A percentile compares a stretch with the other conserved stretches of the same genome.
These are phyloP conservation scores for Lasioglossum oenotherae DNA, from an alignment of 2,888 invertebrate genomes.

Conservation along the genomic window DNA sequence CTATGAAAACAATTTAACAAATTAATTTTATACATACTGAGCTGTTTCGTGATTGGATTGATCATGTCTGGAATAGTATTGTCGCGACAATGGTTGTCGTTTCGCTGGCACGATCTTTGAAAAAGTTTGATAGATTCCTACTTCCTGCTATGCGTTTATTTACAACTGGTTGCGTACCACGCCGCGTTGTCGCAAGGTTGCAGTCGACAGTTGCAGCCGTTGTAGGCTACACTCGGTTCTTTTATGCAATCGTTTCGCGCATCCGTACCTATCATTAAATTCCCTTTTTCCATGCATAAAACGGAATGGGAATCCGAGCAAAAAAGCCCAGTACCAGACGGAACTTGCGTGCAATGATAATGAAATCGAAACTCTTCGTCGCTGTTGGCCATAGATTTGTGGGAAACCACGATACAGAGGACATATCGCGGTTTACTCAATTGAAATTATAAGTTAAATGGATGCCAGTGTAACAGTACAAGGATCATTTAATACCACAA, in stretches of 20 bases:
- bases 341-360: neutral
- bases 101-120: neutral
- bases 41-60: neutral
- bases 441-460: neutral
- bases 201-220: slow-evolving; percentile 2
- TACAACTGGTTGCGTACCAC: slow-evolving; percentile 29
- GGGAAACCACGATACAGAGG: neutral
- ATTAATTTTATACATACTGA: neutral
- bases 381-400: neutral
- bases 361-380: neutral
- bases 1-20: neutral
- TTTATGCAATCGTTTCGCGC: slow-evolving; percentile 52
- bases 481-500: neutral
- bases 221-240: slow-evolving; percentile 23
- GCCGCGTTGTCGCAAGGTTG: slow-evolving; percentile 31
- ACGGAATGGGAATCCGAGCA: neutral
- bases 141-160: slow-evolving; percentile 25
- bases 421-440: neutral
- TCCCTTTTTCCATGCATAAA: slow-evolving; percentile 23
- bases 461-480: neutral
- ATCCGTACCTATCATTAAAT: slow-evolving; percentile 34
- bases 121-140: slow-evolving; percentile 32
- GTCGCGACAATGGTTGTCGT: slow-evolving; percentile 13
- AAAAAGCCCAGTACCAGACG: neutral
- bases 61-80: neutral